Base-by-base conservation (phyloP, 1,140 invertebrate genomes). In the Hestina assimilis region DNA sequence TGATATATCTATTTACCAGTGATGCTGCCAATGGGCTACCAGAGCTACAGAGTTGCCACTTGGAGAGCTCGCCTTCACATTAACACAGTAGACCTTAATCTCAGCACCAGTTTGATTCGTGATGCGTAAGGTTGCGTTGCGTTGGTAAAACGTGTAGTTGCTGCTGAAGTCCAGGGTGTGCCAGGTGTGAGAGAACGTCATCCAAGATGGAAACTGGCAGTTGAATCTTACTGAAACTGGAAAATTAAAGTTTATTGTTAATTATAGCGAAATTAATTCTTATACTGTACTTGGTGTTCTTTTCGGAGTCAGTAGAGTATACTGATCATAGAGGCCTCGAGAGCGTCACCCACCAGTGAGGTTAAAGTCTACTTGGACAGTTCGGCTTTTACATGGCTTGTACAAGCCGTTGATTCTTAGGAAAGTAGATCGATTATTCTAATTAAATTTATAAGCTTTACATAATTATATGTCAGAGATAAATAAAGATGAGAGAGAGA, bases 161-260 rank as follows among this genome's bases (percentile, higher is more conserved):
- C 90, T 90, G 43, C 90, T 89, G 63, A 92, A 92, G 84, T 94
- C 93, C 59, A 94, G 78, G 1, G 93, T 93, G 75, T 93, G 92
- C 93, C 93, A 94, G 21, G 92, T 92, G 47, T 91, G 90, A 26
- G 91, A 90, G 59, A 85, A 89, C 12, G 92, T 91, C 77, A 94
- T 84, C 93, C 93, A 94, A 2, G 81, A 70, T 0, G 93, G 93
- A 70, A 93, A 94, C 56, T 91, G 91, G 73, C 93, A 94, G 72
- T 91, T 92, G 68, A 87, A 90, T 38, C 88, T 79, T 4, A 91
- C 84, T 57, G 91, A 89, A 35, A 92, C 92, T 90, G 86, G 8
- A 72, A 75, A 48, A 8, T 8, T 23, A 57, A 6, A 43, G 24
- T n/a, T n/a, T n/a, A n/a, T n/a, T n/a, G n/a, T n/a, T n/a, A n/a